Evolutionary conservation across 2,113 vertebrate genomes (phyloP), one percentile per base, ranked within the genome.

Genomic region (Rynchops niger): DNA sequence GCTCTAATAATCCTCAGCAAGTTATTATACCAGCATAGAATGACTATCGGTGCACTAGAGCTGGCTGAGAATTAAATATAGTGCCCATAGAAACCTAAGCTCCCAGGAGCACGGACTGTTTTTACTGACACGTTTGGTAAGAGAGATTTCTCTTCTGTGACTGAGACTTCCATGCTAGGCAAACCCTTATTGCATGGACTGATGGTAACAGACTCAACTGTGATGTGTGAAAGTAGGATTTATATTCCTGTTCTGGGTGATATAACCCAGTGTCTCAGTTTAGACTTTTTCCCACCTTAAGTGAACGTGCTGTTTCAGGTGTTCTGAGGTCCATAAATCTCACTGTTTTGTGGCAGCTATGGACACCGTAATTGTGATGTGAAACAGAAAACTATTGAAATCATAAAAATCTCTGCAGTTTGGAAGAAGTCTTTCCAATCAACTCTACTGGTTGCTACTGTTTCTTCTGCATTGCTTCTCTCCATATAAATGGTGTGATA

Each of bases 1-100:
- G 73, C 78, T 89, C 94, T 95, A 93, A 94, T 91, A 97, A 94
- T 84, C 72, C 62, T 79, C 86, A 82, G 73, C 30, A 72, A 94
- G 73, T 78, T 89, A 95, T 59, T 84, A 73, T 72, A 84, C 67
- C 2, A 1, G n/a, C 61, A 84, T 71, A 84, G 82, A 87, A 89
- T 79, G 78, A 56, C 62, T 96, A 38, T 72, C 27, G 40, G 73
- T 90, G 47, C 27, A 40, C 32, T 82, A 71, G 47, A 91, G 47
- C 56, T 89, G 89, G 30, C 47, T 79, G 61, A 82, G 27, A 55
- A 89, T 76, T 76, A 89, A 89, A 79, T 72, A 79, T 25, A 87
- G 49, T 91, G 47, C 65, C 47, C 40, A 18, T 5, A 81, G 86
- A 94, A 93, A 84, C 27, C 27, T 29, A 29, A 63, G 42, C 13